phyloP scores from a whole-genome alignment of 2,113 vertebrate genomes.

The Serilophus lunatus region DNA sequence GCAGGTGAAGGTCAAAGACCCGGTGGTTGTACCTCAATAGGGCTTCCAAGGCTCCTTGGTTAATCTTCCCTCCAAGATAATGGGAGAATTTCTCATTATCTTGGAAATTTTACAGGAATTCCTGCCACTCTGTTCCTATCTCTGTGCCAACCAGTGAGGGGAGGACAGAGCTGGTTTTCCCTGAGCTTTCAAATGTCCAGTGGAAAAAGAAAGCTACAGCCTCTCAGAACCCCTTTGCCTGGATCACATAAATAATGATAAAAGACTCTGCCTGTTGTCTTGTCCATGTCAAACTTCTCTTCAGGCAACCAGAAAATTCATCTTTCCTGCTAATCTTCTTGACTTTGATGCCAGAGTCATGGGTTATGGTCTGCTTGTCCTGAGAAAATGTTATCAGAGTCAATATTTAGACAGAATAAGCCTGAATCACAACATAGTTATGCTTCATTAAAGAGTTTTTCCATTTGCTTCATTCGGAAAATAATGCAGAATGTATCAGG shows the following conservation, averaged over 20 bases:
- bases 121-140: not conserved
- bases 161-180: not conserved
- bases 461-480: conserved; percentile 45
- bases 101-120: not conserved
- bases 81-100: not conserved
- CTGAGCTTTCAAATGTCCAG: not conserved
- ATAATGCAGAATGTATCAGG: conserved; percentile 26
- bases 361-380: conserved; percentile 43
- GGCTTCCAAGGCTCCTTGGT: not conserved
- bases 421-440: conserved; percentile 65
- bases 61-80: not conserved
- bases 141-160: not conserved
- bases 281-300: conserved; percentile 18
- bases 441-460: conserved; percentile 76
- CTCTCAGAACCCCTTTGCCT: not conserved
- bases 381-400: conserved; percentile 68
- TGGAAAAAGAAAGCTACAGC: not conserved
- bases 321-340: conserved; percentile 63
- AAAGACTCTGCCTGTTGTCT: conserved; percentile 11
- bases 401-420: conserved; percentile 77
- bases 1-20: conserved; percentile 24
- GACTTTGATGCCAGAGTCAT: conserved; percentile 54
- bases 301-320: conserved; percentile 55
- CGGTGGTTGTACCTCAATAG: not conserved
- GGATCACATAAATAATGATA: not conserved